These are phyloP conservation scores for Dendrolimus punctatus DNA, from an alignment of 1,140 invertebrate genomes.

Conservation along the genomic window DNA sequence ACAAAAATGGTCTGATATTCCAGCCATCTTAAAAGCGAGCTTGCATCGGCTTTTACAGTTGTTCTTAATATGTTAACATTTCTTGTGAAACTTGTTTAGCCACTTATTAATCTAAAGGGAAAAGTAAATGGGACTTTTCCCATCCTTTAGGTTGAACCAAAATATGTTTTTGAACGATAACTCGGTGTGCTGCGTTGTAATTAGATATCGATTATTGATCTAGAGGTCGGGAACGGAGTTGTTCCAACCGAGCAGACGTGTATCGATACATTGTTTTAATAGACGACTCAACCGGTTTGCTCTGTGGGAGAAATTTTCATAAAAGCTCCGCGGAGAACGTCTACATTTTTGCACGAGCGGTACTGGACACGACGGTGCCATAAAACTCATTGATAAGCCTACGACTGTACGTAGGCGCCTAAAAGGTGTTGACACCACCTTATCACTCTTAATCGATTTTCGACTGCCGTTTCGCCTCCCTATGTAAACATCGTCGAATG, in stretches of 20 bases:
- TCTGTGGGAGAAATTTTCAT: slow-evolving; percentile 26
- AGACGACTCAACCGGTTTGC: slow-evolving; percentile 17
- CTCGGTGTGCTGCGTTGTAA: slow-evolving; percentile 14
- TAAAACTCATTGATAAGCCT: slow-evolving; percentile 50
- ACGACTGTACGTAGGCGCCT: slow-evolving; percentile 47
- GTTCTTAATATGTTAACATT: too few species aligned
- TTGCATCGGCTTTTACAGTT: too few species aligned
- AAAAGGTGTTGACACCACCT: slow-evolving; percentile 50
- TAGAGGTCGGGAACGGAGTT: slow-evolving; percentile 16
- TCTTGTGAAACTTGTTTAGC: too few species aligned
- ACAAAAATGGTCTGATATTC: too few species aligned
- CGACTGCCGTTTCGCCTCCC: slow-evolving; percentile 65
- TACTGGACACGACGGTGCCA: slow-evolving; percentile 12
- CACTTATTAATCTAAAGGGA: too few species aligned
- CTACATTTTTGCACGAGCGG: slow-evolving; percentile 26
- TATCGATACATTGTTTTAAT: neutral
- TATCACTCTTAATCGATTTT: slow-evolving; percentile 65
- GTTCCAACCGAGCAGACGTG: too few species aligned
- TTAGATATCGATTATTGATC: slow-evolving; percentile 27
- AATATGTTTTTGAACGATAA: slow-evolving; percentile 13
- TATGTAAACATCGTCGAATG: slow-evolving; percentile 61
- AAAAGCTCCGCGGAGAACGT: slow-evolving; percentile 9
- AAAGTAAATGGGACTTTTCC: too few species aligned
- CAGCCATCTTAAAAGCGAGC: too few species aligned
- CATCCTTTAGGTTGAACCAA: neutral